Evolutionary conservation across 2,113 vertebrate species (phyloP).

Genomic region (Lethenteron reissneri): DNA sequence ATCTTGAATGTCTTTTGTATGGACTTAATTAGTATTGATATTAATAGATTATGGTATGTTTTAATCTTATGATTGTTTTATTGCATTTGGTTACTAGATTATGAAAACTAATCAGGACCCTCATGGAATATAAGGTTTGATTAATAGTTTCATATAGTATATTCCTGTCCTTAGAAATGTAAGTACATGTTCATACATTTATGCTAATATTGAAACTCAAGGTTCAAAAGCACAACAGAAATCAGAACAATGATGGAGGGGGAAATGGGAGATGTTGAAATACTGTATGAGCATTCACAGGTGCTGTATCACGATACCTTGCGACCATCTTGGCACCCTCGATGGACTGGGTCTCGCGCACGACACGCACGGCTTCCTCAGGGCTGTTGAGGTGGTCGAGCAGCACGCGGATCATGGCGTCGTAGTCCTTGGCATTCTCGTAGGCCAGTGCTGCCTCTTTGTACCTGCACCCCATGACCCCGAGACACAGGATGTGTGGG

Average conservation of each 20-base stretch:
- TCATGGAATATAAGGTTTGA: too few species aligned
- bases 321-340: slow-evolving; percentile 96
- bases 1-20: too few species aligned
- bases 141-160: background rate
- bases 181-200: background rate
- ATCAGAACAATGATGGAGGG: background rate
- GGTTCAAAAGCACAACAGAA: background rate
- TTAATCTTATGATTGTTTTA: too few species aligned
- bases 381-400: slow-evolving; percentile 81
- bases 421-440: slow-evolving; percentile 73
- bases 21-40: too few species aligned
- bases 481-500: too few species aligned
- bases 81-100: too few species aligned
- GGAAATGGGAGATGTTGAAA: background rate
- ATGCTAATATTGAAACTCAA: background rate
- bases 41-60: too few species aligned
- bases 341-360: slow-evolving; percentile 70
- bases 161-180: background rate
- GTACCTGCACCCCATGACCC: slow-evolving; percentile 27
- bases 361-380: slow-evolving; percentile 59
- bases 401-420: slow-evolving; percentile 58
- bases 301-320: slow-evolving; percentile 29
- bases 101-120: too few species aligned
- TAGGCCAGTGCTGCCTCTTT: slow-evolving; percentile 61
- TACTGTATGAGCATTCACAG: background rate